Evolutionary conservation across 2,113 vertebrate genomes (phyloP).

Genomic region (Lepisosteus oculatus): DNA sequence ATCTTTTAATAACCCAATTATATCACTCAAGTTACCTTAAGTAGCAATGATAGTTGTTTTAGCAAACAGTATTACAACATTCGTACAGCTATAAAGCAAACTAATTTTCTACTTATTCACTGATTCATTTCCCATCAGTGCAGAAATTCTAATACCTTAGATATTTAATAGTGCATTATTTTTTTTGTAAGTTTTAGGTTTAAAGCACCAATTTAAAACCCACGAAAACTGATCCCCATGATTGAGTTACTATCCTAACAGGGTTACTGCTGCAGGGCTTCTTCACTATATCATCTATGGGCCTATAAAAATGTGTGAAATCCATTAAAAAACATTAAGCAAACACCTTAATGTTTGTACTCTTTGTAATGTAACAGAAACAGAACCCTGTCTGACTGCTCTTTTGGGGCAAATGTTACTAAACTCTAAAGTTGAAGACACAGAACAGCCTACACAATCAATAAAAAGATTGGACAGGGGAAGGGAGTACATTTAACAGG

Average conservation of each 20-base stretch:
- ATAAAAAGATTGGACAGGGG: slow-evolving; percentile 38
- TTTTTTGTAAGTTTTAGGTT: slow-evolving; percentile 60
- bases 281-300: slow-evolving; percentile 72
- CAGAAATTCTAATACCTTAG: slow-evolving; percentile 25
- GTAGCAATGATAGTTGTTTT: too few species aligned
- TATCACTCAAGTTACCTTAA: too few species aligned
- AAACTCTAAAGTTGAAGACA: slow-evolving; percentile 47
- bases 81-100: too few species aligned
- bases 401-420: slow-evolving; percentile 18
- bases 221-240: slow-evolving; percentile 69
- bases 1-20: too few species aligned
- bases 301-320: slow-evolving; percentile 65
- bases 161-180: slow-evolving; percentile 12
- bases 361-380: slow-evolving; percentile 26
- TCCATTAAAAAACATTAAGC: slow-evolving; percentile 68
- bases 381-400: slow-evolving; percentile 1
- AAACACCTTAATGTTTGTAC: slow-evolving; percentile 54
- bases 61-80: too few species aligned
- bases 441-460: slow-evolving; percentile 48
- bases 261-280: slow-evolving; percentile 69
- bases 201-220: slow-evolving; percentile 75
- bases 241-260: slow-evolving; percentile 76
- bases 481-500: not conserved
- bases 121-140: slow-evolving; percentile 26
- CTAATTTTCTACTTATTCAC: too few species aligned